Conservation (phyloP, 1,140 invertebrate genomes). For the Trachelipus rathkii region DNA sequence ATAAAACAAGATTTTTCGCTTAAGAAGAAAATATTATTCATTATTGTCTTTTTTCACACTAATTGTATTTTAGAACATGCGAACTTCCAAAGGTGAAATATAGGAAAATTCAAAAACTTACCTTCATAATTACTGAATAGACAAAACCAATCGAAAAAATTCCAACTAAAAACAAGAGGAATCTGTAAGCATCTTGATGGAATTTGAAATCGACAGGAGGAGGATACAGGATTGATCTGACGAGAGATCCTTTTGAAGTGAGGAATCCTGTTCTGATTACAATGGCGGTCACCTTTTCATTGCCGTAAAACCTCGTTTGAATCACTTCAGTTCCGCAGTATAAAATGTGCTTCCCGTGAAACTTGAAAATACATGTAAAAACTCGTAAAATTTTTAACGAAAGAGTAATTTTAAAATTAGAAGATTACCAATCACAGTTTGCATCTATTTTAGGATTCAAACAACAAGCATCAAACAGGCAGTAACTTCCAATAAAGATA, state of each 20-base stretch:
- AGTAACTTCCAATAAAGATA: background rate
- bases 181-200: slow-evolving; percentile 84
- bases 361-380: slow-evolving; percentile 51
- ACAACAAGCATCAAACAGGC: too few relatives aligned
- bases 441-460: too few relatives aligned
- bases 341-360: slow-evolving; percentile 81
- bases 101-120: slow-evolving; percentile 49
- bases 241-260: slow-evolving; percentile 82
- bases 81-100: too few relatives aligned
- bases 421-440: too few relatives aligned
- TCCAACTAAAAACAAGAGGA: slow-evolving; percentile 72
- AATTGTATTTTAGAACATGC: too few relatives aligned
- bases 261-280: slow-evolving; percentile 81
- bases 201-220: slow-evolving; percentile 88
- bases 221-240: slow-evolving; percentile 87
- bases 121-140: slow-evolving; percentile 80
- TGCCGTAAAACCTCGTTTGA: slow-evolving; percentile 86
- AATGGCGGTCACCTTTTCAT: slow-evolving; percentile 69
- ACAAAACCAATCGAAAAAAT: slow-evolving; percentile 73
- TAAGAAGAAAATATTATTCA: too few relatives aligned
- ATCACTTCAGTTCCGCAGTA: slow-evolving; percentile 93
- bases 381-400: too few relatives aligned
- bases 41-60: too few relatives aligned
- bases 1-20: too few relatives aligned
- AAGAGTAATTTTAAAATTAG: too few relatives aligned